Base-by-base conservation (phyloP, 2,113 vertebrate genomes). In the Passerina amoena region DNA sequence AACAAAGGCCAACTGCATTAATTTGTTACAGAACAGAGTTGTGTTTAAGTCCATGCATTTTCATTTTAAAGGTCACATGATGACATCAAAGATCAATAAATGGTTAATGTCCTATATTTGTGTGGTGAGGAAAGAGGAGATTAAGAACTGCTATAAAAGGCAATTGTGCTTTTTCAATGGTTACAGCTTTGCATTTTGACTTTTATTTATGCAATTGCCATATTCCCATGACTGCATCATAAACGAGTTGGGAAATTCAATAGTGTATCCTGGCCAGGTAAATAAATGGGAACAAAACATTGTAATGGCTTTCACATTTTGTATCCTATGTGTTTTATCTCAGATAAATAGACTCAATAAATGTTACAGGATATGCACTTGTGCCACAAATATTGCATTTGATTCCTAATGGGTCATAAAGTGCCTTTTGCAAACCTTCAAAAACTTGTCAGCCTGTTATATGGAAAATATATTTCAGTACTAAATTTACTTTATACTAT, bases 371-470 rank as follows among this genome's bases (percentile, higher is more conserved):
- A 48, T 84, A 75, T 81, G 76, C 82, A 84, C 71, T 95, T 81
- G 69, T 86, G 82, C 88, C 92, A 95, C 82, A 92, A 75, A 86
- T 94, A 95, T 24, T 88, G 42, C 64, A 64, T 94, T 96, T 90
- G 92, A 71, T 93, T 94, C 76, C 76, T 94, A 94, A 96, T 90
- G 88, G 82, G 69, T 96, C 92, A 90, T 92, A 86, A 96, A 97
- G 47, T 81, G 71, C 64, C 48, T 93, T 96, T 93, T 93, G 82
- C 68, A 96, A 88, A 90, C 68, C 82, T 88, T 93, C 72, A 81
- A 88, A 88, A 88, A 95, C 91, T 77, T 63, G 51, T 56, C 47
- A 83, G 35, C 51, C 90, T 90, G 18, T 73, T 93, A 77, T 64
- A 51, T 71, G 44, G 79, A 88, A 96, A 92, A 92, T 64, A n/a